These are phyloP conservation scores for Volucella inflata DNA, from an alignment of 2,888 invertebrate genomes.

Conservation along the genomic window DNA sequence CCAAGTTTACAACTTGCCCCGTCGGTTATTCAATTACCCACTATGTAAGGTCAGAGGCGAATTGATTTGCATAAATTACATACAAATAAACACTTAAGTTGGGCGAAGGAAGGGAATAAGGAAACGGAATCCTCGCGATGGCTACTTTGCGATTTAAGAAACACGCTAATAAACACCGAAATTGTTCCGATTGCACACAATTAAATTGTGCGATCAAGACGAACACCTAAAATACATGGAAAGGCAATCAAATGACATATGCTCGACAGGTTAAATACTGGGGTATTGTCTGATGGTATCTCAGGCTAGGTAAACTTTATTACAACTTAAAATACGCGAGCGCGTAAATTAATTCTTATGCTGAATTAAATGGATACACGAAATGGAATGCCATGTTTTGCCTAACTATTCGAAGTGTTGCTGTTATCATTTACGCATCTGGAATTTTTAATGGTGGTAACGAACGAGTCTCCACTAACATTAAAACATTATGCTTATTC, in stretches of 20 bases:
- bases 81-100: background rate
- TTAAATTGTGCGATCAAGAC: constrained; percentile 17
- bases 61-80: constrained; percentile 49
- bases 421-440: no score
- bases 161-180: constrained; percentile 29
- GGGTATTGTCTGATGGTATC: constrained; percentile 17
- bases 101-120: no score
- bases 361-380: background rate
- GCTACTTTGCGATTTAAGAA: constrained; percentile 16
- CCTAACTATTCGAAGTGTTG: background rate
- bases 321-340: background rate
- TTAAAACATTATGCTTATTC: no score
- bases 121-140: background rate
- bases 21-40: constrained; percentile 57
- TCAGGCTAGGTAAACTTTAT: background rate
- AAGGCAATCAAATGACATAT: background rate
- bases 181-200: constrained; percentile 42
- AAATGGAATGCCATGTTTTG: background rate
- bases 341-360: background rate
- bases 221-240: constrained; percentile 4
- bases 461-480: no score
- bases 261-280: background rate
- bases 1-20: constrained; percentile 18
- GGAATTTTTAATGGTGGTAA: no score
- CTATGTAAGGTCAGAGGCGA: constrained; percentile 53